Evolutionary conservation across 2,113 vertebrate genomes (phyloP), one percentile per base, ranked within the genome.

Genomic region (Sinocyclocheilus anophthalmus): DNA sequence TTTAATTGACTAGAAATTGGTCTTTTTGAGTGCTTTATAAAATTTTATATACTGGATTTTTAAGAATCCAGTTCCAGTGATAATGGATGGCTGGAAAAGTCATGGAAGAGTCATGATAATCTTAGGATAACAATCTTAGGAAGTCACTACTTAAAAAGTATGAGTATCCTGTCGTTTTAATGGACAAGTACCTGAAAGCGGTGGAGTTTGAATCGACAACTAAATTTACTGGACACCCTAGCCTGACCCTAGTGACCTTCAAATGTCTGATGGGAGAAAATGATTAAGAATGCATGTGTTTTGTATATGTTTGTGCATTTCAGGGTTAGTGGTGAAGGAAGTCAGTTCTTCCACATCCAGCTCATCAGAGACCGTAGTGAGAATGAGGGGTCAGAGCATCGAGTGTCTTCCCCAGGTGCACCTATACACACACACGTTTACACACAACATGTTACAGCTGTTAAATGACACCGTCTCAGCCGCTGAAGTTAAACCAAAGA

Each of bases 281-380:
- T 14, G 4, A 37, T 45, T 63, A 12, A 55, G 5, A 9, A 73
- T 11, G 83, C 20, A 39, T 30, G n/a, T 67, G 14, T 67, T 30
- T 80, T 84, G 53, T 14, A 7, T 26, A 24, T 65, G 6, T 90
- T 18, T 79, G 50, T 82, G 42, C 77, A 42, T 80, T 76, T 0
- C 90, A 99, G 98, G 98, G 8, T 95, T 99, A 77, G 95, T 99
- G 2, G 98, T 99, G 42, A 99, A 98, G 90, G 98, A 99, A 88
- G 94, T 99, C 37, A 96, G 96, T 90, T 99, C 97, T 12, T 99
- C 98, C 90, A 98, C 97, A 1, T 99, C 98, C 86, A 99, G 98
- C 93, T 99, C 98, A 63, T 99, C 98, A 0, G 98, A 99, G 93
- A 99, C 98, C 0, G 97, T 99, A 13, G 97, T 99, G 76, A 98